These are phyloP conservation scores for Melieria omissa DNA, from an alignment of 2,888 invertebrate genomes.

Conservation along the genomic window DNA sequence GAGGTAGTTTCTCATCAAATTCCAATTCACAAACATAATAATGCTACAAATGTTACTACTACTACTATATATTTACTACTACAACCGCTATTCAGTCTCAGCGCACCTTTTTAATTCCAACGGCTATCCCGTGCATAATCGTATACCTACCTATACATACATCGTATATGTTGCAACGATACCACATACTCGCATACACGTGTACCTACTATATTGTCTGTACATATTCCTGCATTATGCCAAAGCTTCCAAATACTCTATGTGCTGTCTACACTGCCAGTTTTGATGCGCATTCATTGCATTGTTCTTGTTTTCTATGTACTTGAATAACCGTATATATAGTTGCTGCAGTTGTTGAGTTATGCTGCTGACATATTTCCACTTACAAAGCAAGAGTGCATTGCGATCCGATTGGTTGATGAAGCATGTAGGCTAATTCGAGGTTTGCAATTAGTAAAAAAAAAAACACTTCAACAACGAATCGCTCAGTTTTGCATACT, in stretches of 20 bases:
- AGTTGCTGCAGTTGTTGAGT: too few species aligned
- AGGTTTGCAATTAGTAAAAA: too few species aligned
- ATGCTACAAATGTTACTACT: conserved; percentile 28
- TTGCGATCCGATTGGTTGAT: too few species aligned
- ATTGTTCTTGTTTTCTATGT: background rate
- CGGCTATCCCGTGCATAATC: background rate
- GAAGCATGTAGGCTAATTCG: too few species aligned
- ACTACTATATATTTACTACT: conserved; percentile 20
- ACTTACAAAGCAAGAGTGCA: too few species aligned
- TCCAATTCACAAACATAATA: conserved; percentile 31
- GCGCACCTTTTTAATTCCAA: too few species aligned
- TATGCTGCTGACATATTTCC: too few species aligned
- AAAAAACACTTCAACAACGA: too few species aligned
- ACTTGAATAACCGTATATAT: too few species aligned
- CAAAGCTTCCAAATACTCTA: too few species aligned
- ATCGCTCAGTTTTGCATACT: too few species aligned
- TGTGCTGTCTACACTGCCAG: background rate
- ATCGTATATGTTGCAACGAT: background rate
- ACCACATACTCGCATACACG: background rate
- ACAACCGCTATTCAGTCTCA: background rate
- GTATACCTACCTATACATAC: background rate
- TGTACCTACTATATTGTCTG: background rate
- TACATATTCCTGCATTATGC: too few species aligned
- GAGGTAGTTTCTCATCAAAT: conserved; percentile 73
- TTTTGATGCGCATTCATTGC: background rate